Evolutionary conservation across 2,888 invertebrate genomes (phyloP).

Genomic region (Tillus elongatus): DNA sequence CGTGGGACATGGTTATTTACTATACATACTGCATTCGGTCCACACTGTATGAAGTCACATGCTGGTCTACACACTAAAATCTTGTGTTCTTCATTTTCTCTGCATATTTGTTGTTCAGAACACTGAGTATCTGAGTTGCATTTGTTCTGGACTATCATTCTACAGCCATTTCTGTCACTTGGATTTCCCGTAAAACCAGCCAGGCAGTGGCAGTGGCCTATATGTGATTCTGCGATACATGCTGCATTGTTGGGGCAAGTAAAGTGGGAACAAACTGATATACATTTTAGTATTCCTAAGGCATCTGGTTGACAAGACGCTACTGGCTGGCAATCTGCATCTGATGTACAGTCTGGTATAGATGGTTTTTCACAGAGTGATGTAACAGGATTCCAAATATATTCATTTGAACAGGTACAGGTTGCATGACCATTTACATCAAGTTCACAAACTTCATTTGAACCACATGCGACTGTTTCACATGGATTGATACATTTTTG

Average conservation of each 20-base stretch:
- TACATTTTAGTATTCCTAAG: constrained; percentile 75
- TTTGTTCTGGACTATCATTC: constrained; percentile 59
- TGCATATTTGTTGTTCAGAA: constrained; percentile 71
- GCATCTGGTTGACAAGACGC: constrained; percentile 76
- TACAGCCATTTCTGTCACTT: constrained; percentile 81
- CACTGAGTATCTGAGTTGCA: constrained; percentile 76
- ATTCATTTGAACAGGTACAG: constrained; percentile 71
- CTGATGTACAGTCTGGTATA: constrained; percentile 66
- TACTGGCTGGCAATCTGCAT: constrained; percentile 60
- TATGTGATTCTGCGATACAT: constrained; percentile 64
- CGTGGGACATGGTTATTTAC: constrained; percentile 83
- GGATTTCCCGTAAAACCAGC: constrained; percentile 81
- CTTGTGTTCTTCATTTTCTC: constrained; percentile 48
- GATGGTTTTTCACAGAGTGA: constrained; percentile 81
- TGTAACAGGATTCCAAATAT: constrained; percentile 73
- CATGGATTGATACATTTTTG: constrained; percentile 71
- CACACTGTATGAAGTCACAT: constrained; percentile 69
- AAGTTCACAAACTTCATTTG: constrained; percentile 70
- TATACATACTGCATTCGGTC: constrained; percentile 78
- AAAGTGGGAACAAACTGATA: constrained; percentile 66
- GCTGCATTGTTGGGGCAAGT: constrained; percentile 78
- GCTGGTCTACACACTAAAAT: constrained; percentile 63
- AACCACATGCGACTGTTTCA: constrained; percentile 69
- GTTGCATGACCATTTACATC: constrained; percentile 58
- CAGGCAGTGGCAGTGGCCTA: constrained; percentile 74